phyloP scores from a whole-genome alignment of 1,140 invertebrate genomes.

The Zaprionus gabonicus region DNA sequence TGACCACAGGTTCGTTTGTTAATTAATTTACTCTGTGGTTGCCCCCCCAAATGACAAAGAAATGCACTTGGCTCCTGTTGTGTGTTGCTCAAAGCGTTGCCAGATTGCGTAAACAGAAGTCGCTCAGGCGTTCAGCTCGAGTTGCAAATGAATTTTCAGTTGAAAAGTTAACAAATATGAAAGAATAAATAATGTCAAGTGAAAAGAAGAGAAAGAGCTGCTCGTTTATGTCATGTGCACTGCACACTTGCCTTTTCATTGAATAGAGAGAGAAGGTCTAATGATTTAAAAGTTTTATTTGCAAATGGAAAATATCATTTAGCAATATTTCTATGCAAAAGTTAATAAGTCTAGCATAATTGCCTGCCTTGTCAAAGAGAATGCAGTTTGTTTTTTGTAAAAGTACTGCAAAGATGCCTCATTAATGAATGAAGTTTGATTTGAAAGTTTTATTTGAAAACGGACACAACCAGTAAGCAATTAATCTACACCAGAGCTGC shows the following conservation, averaged over 20 bases:
- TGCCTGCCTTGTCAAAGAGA: too few species aligned
- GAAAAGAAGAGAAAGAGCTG: not conserved
- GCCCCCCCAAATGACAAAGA: not conserved
- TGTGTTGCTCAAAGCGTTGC: not conserved
- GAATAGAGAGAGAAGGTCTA: too few species aligned
- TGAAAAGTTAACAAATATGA: constrained; percentile 1
- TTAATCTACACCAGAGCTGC: not conserved
- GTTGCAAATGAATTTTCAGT: not conserved
- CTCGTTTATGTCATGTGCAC: not conserved
- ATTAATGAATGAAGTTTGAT: too few species aligned
- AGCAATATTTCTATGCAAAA: not conserved
- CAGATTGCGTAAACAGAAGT: not conserved
- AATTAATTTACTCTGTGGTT: not conserved
- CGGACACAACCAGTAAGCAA: too few species aligned
- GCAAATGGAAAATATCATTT: not conserved
- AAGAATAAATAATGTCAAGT: not conserved
- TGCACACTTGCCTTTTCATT: not conserved
- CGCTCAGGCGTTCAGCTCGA: not conserved
- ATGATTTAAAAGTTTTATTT: not conserved
- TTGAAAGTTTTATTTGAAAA: not conserved
- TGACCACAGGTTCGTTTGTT: not conserved
- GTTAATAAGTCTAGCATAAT: not conserved
- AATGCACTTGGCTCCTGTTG: not conserved
- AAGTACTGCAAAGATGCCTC: too few species aligned
- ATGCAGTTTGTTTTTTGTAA: too few species aligned